Base-by-base conservation (phyloP, 2,113 vertebrate genomes). In the Mormyrus iriodes region DNA sequence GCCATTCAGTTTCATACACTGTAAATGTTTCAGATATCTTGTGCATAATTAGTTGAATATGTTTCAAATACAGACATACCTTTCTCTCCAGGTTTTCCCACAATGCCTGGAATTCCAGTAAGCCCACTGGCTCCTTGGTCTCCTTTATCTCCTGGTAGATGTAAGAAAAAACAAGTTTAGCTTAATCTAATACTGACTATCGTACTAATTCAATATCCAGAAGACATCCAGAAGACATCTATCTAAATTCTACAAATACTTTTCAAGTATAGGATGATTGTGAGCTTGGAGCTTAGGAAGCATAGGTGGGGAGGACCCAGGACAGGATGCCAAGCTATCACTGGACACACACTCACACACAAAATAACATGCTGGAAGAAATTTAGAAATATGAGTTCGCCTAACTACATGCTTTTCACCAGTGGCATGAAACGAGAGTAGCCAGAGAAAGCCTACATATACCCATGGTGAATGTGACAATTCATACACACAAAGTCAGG, bases 51-150 rank as follows among this genome's bases (percentile, higher is more conserved):
- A 27, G n/a, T n/a, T 48, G 44, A 44, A 85, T 76, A 76, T 51
- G n/a, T 42, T 79, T 31, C 61, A 69, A 69, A 69, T 69, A 31
- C 10, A 31, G n/a, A 79, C 35, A 31, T 95, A 99, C 98, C 98
- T 96, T 95, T 96, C 73, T 95, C 96, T 90, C 98, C 98, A 61
- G 94, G 95, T 94, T 96, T 98, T 87, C 97, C 98, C 48, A 96
- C 92, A 55, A 96, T 95, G 27, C 98, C 98, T 0, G 97, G 96
- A 69, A 89, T 89, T 58, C 98, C 98, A 48, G 94, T 94, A 0
- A 90, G 12, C 93, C 98, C 98, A 91, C 92, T 89, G 9, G 95
- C 95, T 3, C 98, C 98, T 91, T 91, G 94, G 73, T 97, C 97
- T 88, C 98, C 98, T 94, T 96, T 97, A 69, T 96, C 95, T 93